Base-by-base conservation (phyloP, 2,797 vertebrate genomes). In the Pangasius mekongensis region DNA sequence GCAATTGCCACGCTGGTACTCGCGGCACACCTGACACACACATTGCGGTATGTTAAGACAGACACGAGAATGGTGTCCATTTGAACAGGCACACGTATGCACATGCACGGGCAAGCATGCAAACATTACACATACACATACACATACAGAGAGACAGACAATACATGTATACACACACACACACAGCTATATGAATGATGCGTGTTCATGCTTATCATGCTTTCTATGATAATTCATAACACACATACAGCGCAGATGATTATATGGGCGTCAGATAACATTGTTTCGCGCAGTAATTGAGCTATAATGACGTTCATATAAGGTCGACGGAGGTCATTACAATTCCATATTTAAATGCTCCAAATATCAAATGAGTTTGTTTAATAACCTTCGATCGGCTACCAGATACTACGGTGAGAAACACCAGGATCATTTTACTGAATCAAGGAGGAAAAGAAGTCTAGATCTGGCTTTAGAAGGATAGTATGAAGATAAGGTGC, bases 1-100 rank as follows among this genome's bases (percentile, higher is more conserved):
- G 93, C 98, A 99, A 92, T 99, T 99, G 78, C 98, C 98, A 36
- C 98, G 97, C 95, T 99, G 98, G 93, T 99, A 99, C 93, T 99
- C 98, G 89, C 98, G 96, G 94, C 98, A 99, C 2, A 99, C 98
- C 98, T 99, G 86, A 83, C 73, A 93, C 52, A 66, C 49, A 88
- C 47, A 83, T 33, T 4, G 9, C 47, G 7, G 20, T 30, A 78
- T 22, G 24, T 33, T 58, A 71, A 2, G 60, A 49, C 14, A 62
- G 80, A 39, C 52, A 67, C 27, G 73, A 27, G 10, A 58, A 58
- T 22, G 52, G 18, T 33, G 54, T 33, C n/a, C n/a, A 11, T 52
- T 9, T 33, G 1, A 52, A n/a, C 69, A 60, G 20, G n/a, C 56
- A 30, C 66, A 85, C 27, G 52, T 11, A 84, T 30, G 20, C 49